phyloP scores from a whole-genome alignment of 2,797 vertebrate genomes.

The Anabacerthia variegaticeps region DNA sequence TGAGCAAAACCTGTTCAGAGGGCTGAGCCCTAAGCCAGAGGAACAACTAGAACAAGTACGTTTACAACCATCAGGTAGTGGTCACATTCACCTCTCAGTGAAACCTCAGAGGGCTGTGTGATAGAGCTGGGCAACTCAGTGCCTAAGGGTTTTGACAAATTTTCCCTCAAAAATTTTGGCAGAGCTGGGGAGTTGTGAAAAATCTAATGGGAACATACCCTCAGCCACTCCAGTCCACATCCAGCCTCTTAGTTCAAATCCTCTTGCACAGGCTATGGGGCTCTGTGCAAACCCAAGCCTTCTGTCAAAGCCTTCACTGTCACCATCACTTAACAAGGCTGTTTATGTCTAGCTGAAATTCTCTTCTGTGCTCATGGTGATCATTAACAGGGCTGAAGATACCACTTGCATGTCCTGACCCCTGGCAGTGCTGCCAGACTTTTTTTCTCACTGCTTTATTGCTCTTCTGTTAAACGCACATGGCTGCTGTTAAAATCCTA shows the following conservation, averaged over 20 bases:
- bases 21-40: neutral
- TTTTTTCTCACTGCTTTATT: slow-evolving; percentile 30
- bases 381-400: neutral
- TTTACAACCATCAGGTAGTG: accelerated
- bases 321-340: neutral
- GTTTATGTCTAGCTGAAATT: neutral
- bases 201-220: neutral
- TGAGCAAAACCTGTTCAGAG: neutral
- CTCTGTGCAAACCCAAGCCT: neutral
- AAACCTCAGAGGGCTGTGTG: neutral
- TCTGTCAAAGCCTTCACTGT: neutral
- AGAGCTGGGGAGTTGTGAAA: neutral
- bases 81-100: accelerated
- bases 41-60: neutral
- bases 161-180: neutral
- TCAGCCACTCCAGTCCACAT: accelerated
- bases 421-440: neutral
- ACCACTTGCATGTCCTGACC: neutral
- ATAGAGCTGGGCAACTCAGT: neutral
- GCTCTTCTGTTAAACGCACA: slow-evolving; percentile 9
- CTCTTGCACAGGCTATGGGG: accelerated
- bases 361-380: neutral
- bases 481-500: slow-evolving; percentile 47
- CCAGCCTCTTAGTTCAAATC: neutral
- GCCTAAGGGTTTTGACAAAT: neutral